Conservation (phyloP, 2,113 vertebrate species). For the Pterophyllum scalare region DNA sequence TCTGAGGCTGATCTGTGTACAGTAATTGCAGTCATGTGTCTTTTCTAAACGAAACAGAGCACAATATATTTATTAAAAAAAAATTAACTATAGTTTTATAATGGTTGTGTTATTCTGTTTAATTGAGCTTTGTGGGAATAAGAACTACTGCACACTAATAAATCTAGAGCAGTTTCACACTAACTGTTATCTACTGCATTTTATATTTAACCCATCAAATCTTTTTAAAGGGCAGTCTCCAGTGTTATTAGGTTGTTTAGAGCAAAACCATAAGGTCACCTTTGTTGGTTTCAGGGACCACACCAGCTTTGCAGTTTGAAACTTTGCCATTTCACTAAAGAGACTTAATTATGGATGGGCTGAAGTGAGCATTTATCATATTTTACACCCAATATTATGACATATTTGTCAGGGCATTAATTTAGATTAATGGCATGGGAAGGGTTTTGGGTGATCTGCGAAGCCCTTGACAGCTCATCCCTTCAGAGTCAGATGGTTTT, state of each 20-base stretch:
- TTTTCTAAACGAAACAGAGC: slow-evolving; percentile 52
- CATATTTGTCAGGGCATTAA: slow-evolving; percentile 82
- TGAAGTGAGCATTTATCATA: slow-evolving; percentile 78
- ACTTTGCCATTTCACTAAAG: slow-evolving; percentile 67
- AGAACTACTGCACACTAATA: neutral
- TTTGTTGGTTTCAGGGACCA: slow-evolving; percentile 66
- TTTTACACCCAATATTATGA: slow-evolving; percentile 82
- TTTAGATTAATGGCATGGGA: slow-evolving; percentile 82
- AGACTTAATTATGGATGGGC: slow-evolving; percentile 76
- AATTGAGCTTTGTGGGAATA: slow-evolving; percentile 5
- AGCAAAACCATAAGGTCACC: slow-evolving; percentile 68
- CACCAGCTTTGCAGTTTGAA: slow-evolving; percentile 55
- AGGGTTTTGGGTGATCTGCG: slow-evolving; percentile 68
- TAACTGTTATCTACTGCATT: slow-evolving; percentile 11
- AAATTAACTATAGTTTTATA: neutral
- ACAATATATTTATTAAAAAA: slow-evolving; percentile 25
- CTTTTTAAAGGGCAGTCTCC: slow-evolving; percentile 60
- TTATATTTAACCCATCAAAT: slow-evolving; percentile 49
- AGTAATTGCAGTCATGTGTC: slow-evolving; percentile 53
- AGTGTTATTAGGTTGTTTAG: slow-evolving; percentile 66
- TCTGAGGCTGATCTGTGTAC: slow-evolving; percentile 36
- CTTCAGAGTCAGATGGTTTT: slow-evolving; percentile 63
- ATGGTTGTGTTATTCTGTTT: slow-evolving; percentile 14
- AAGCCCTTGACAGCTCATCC: slow-evolving; percentile 74
- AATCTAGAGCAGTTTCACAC: slow-evolving; percentile 15